These are phyloP conservation scores for Carlito syrichta DNA, from an alignment of 2,113 vertebrate species.

Conservation along the genomic window DNA sequence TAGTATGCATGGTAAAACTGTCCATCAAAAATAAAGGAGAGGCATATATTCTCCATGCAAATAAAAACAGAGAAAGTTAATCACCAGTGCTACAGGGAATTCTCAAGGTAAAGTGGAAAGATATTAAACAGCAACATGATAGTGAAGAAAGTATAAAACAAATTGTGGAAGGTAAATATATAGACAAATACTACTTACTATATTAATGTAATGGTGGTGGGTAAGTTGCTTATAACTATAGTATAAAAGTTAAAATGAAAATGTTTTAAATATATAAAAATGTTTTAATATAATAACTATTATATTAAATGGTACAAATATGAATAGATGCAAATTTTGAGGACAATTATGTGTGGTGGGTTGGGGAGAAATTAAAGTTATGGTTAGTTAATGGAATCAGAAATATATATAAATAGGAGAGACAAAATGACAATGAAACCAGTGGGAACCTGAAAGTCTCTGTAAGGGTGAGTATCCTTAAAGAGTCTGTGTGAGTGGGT, in stretches of 20 bases:
- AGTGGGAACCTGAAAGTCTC: too few relatives aligned
- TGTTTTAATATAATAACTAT: background rate
- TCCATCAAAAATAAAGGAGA: background rate
- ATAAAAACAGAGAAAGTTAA: background rate
- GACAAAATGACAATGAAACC: too few relatives aligned
- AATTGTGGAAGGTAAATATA: background rate
- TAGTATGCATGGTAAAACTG: background rate
- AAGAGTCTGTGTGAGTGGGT: too few relatives aligned
- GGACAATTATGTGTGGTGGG: background rate
- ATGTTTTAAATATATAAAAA: background rate
- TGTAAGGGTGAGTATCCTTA: too few relatives aligned
- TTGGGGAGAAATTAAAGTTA: background rate
- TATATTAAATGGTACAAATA: background rate
- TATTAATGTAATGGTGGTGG: background rate
- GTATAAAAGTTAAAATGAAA: background rate
- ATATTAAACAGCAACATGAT: background rate
- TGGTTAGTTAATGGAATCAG: too few relatives aligned
- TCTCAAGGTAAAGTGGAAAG: background rate
- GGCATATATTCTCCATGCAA: background rate
- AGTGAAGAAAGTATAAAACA: background rate
- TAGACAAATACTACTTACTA: background rate
- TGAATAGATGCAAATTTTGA: background rate
- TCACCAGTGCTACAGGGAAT: background rate
- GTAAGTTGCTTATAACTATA: background rate
- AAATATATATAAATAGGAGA: too few relatives aligned